These are phyloP conservation scores for Montipora efflorescens DNA, from an alignment of 64 coral and sea anemone species.

Conservation along the genomic window DNA sequence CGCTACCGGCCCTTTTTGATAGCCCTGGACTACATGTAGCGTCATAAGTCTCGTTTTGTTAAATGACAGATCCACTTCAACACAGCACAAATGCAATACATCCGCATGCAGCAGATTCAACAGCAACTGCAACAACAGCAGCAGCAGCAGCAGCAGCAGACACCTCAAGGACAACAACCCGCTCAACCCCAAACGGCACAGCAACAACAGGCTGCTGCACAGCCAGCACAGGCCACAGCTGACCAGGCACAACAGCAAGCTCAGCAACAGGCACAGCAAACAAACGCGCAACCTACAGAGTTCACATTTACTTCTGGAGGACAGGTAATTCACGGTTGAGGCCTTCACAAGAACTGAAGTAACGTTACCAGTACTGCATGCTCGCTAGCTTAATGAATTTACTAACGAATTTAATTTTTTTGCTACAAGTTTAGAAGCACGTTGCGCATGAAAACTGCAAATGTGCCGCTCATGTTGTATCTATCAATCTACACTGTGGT, in stretches of 20 bases:
- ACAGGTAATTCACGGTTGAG: conserved; percentile 18
- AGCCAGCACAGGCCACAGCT: conserved; percentile 38
- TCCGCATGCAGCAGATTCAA: conserved; percentile 88
- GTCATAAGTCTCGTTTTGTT: not conserved
- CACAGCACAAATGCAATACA: conserved; percentile 83
- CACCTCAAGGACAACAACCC: conserved; percentile 64
- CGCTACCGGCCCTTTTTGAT: too few relatives aligned
- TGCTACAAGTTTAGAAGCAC: too few relatives aligned
- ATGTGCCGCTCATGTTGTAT: too few relatives aligned
- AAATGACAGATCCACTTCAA: conserved; percentile 80
- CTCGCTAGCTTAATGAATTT: not conserved
- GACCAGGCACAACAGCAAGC: conserved; percentile 72
- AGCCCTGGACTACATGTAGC: too few relatives aligned
- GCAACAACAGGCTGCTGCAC: conserved; percentile 68
- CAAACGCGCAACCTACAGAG: conserved; percentile 58
- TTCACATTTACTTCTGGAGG: conserved; percentile 76
- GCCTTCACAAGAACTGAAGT: too few relatives aligned
- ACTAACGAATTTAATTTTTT: too few relatives aligned
- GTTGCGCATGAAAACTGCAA: too few relatives aligned
- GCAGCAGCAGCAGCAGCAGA: conserved; percentile 71
- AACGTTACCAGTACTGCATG: too few relatives aligned
- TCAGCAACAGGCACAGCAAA: conserved; percentile 73
- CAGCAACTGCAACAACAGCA: conserved; percentile 61
- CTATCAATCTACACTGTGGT: too few relatives aligned
- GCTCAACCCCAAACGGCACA: conserved; percentile 50